Conservation (phyloP, 2,797 vertebrate genomes). For the Semaprochilodus insignis region DNA sequence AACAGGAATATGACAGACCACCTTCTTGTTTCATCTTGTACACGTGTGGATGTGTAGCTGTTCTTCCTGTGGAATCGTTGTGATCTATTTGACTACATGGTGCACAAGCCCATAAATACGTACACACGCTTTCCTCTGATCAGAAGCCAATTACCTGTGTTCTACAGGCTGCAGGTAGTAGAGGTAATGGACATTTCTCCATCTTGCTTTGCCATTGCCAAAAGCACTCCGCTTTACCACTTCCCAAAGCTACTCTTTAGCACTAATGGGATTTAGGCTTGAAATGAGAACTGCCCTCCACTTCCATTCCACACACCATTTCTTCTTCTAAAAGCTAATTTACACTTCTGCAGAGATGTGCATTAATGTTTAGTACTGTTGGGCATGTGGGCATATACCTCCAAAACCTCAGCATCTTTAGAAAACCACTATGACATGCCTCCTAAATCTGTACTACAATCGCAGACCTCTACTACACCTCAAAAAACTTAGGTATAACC, state of each 20-base stretch:
- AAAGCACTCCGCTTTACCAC: background rate
- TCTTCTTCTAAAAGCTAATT: background rate
- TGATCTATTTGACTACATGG: background rate
- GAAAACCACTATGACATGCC: background rate
- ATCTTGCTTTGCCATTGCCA: background rate
- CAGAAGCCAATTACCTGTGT: constrained; percentile 6
- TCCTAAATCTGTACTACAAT: too few relatives aligned
- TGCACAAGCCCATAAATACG: too few relatives aligned
- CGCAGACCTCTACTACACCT: background rate
- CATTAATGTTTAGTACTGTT: background rate
- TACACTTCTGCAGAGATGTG: background rate
- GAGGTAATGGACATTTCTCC: constrained; percentile 4
- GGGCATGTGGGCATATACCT: background rate
- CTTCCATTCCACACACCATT: background rate
- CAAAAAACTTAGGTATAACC: background rate
- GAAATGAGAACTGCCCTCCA: background rate
- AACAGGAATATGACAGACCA: background rate
- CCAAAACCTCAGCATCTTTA: background rate
- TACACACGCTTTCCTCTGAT: background rate
- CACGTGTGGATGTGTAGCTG: background rate
- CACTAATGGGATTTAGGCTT: background rate
- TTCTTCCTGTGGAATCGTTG: background rate
- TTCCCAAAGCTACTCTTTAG: background rate
- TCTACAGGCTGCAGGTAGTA: background rate
- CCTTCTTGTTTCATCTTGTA: background rate